These are phyloP conservation scores for Oreochromis aureus DNA, from an alignment of 2,113 vertebrate species.

Conservation along the genomic window DNA sequence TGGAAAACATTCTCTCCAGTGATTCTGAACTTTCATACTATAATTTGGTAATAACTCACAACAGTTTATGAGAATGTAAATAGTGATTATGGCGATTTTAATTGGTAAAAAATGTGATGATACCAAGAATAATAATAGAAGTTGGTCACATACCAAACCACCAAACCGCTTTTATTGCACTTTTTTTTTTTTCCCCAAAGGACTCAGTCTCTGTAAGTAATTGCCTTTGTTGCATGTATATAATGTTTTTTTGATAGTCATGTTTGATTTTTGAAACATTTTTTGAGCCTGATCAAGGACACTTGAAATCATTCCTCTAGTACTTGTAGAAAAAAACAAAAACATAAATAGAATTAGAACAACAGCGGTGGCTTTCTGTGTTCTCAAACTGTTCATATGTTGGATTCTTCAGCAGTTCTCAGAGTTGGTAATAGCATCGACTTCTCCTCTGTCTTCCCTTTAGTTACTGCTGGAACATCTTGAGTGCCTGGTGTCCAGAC, in stretches of 20 bases:
- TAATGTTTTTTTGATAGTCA: neutral
- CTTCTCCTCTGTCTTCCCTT: neutral
- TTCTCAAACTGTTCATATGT: neutral
- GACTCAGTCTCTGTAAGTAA: neutral
- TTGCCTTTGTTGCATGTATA: neutral
- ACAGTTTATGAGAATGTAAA: neutral
- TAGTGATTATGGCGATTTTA: neutral
- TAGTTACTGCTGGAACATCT: conserved; percentile 96
- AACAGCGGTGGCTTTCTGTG: neutral
- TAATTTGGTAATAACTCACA: neutral
- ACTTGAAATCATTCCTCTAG: neutral
- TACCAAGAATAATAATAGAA: neutral
- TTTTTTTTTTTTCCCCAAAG: neutral
- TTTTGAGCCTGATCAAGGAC: neutral
- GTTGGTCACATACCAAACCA: neutral
- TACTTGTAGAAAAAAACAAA: neutral
- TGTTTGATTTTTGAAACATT: neutral
- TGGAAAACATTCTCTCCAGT: neutral
- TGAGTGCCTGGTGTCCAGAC: conserved; percentile 97
- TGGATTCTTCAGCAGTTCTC: neutral
- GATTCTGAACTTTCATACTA: neutral
- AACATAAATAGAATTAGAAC: neutral
- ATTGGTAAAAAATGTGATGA: neutral
- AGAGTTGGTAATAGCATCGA: neutral
- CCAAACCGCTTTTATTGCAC: neutral